Evolutionary conservation across 2,888 invertebrate species (phyloP), one percentile per base, ranked within the genome.

Genomic region (Thelaira solivaga): DNA sequence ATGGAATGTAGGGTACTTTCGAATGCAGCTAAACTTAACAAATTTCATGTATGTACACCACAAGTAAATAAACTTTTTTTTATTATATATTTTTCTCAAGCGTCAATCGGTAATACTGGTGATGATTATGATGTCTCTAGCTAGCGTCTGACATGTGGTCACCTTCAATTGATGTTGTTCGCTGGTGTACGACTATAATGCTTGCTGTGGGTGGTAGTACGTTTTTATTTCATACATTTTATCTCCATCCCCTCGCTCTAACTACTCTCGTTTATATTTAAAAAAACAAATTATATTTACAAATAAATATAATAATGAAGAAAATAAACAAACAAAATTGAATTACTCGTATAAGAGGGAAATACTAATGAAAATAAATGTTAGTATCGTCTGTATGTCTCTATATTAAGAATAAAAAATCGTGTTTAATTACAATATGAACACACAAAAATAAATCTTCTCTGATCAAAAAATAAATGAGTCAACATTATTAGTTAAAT

Each of bases 111-210:
- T 22, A 29, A 20, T 29, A 24, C 18, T n/a, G 4, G 8, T 20
- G 24, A 18, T 59, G 36, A 51, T 76, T 53, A 43, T 72, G 71
- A 76, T 53, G 43, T 39, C 39, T 68, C 53, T 51, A n/a, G n/a
- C n/a, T n/a, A n/a, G n/a, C 45, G 72, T 22, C 73, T 68, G 77
- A 72, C 68, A 49, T 68, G 43, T 73, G 77, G 68, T 73, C 68
- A 77, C 67, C 77, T 73, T 73, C 72, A 77, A 57, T 51, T 73
- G 55, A 65, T 71, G 20, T 20, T 43, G 16, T 10, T 39, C 18
- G 20, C 13, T 36, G 36, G 1, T 13, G 13, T 34, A 13, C n/a
- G 2, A n/a, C n/a, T n/a, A n/a, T n/a, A 11, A 2, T 1, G 39
- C 34, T 10, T 31, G 47, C 34, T 18, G 72, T 76, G 59, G 76